Conservation (phyloP, 1,140 invertebrate genomes). For the Brachionus sp. region DNA sequence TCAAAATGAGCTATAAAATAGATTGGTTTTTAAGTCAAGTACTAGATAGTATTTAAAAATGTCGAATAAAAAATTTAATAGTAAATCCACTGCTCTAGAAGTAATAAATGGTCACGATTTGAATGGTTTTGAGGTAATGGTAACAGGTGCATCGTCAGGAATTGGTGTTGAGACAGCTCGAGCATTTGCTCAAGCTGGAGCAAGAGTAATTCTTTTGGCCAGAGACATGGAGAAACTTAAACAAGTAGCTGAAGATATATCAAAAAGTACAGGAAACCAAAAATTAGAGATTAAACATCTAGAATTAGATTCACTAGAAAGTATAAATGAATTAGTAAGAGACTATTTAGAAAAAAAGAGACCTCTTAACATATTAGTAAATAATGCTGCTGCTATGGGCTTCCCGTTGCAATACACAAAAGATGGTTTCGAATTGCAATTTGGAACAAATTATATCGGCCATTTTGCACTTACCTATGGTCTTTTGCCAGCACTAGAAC, state of each 20-base stretch:
- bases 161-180: not conserved
- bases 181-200: slow-evolving; percentile 65
- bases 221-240: slow-evolving; percentile 72
- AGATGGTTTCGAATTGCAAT: slow-evolving; percentile 77
- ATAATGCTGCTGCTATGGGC: slow-evolving; percentile 1
- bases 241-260: slow-evolving; percentile 71
- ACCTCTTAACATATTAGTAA: not conserved
- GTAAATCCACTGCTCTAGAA: not conserved
- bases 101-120: not conserved
- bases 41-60: not conserved
- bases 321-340: not conserved
- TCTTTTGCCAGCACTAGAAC: slow-evolving; percentile 46
- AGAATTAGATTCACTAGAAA: not conserved
- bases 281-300: slow-evolving; percentile 67
- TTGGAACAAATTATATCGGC: slow-evolving; percentile 60
- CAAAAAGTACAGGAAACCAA: slow-evolving; percentile 68
- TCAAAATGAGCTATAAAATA: not conserved
- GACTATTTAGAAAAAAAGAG: not conserved
- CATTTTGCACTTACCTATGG: slow-evolving; percentile 54
- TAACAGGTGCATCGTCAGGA: not conserved
- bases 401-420: slow-evolving; percentile 48
- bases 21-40: not conserved
- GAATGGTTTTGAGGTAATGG: not conserved
- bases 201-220: slow-evolving; percentile 76
- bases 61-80: not conserved